A percentile compares a stretch with the other conserved stretches of the same genome.
Conservation (phyloP, 2,113 vertebrate species). For the Zosterops borbonicus region DNA sequence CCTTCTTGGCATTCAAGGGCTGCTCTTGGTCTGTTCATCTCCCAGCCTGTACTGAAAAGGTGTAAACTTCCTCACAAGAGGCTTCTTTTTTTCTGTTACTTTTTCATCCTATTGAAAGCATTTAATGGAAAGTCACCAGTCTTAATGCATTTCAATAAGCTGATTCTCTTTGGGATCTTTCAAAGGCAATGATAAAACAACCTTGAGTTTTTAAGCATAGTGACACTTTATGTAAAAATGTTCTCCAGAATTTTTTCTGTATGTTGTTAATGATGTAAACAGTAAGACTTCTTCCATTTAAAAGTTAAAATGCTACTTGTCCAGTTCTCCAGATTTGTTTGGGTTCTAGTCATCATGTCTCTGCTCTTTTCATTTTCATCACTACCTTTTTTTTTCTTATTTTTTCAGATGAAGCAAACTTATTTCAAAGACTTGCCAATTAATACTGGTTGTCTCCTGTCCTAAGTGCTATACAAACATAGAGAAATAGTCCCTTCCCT, state of each 20-base stretch:
- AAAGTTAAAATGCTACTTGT: neutral
- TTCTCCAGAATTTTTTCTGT: neutral
- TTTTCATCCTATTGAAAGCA: neutral
- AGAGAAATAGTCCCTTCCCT: neutral
- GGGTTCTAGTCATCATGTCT: neutral
- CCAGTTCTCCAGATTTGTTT: neutral
- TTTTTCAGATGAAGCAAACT: neutral
- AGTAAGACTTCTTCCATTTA: neutral
- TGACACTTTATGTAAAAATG: neutral
- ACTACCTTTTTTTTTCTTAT: neutral
- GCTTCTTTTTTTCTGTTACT: neutral
- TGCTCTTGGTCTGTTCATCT: neutral
- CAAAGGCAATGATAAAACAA: neutral
- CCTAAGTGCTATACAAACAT: neutral
- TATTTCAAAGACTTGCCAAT: neutral
- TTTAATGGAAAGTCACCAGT: neutral
- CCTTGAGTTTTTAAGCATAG: slow-evolving; percentile 1
- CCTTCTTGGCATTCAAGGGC: neutral
- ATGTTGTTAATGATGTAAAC: neutral
- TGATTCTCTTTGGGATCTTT: slow-evolving; percentile 3
- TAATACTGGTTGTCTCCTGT: neutral
- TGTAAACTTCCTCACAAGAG: neutral
- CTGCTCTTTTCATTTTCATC: neutral
- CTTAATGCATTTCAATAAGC: slow-evolving; percentile 16
- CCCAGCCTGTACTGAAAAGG: neutral